A percentile compares a stretch with the other conserved stretches of the same genome.
Conservation (phyloP, 2,888 invertebrate species). For the Epirrita christyi region DNA sequence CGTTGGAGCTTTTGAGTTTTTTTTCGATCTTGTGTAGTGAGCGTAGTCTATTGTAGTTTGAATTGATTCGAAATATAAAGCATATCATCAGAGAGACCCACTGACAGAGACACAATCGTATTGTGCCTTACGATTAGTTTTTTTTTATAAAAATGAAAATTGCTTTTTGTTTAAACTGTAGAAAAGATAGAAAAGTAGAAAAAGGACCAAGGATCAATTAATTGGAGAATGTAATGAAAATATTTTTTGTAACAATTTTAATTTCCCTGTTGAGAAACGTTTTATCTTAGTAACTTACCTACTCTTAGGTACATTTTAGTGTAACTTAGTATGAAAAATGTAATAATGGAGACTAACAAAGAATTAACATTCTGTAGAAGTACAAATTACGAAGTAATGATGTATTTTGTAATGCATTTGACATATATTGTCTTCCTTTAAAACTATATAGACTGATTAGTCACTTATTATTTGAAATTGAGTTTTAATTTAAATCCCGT, state of each 20-base stretch:
- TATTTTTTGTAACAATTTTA: constrained; percentile 79
- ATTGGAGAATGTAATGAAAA: constrained; percentile 62
- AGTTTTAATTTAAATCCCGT: constrained; percentile 56
- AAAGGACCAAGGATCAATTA: constrained; percentile 75
- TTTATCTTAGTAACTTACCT: constrained; percentile 31
- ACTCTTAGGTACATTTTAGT: constrained; percentile 50
- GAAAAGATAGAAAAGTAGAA: constrained; percentile 59
- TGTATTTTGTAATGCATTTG: constrained; percentile 66
- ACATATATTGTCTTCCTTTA: constrained; percentile 68
- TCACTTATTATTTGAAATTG: constrained; percentile 54
- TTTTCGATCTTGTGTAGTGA: constrained; percentile 63
- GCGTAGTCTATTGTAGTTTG: constrained; percentile 60
- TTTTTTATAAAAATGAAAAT: constrained; percentile 48
- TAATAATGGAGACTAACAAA: constrained; percentile 53
- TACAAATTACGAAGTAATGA: constrained; percentile 69
- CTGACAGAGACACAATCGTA: constrained; percentile 67
- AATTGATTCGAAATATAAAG: constrained; percentile 51
- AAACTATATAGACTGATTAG: constrained; percentile 75
- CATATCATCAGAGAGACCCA: constrained; percentile 72
- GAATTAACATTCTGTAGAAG: constrained; percentile 63
- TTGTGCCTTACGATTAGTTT: constrained; percentile 77
- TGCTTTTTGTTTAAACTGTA: constrained; percentile 40
- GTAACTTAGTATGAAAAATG: constrained; percentile 58
- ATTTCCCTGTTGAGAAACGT: constrained; percentile 59
- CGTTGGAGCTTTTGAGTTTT: constrained; percentile 42